Base-by-base conservation (phyloP, 2,797 vertebrate species). In the Onychomys leucogaster region DNA sequence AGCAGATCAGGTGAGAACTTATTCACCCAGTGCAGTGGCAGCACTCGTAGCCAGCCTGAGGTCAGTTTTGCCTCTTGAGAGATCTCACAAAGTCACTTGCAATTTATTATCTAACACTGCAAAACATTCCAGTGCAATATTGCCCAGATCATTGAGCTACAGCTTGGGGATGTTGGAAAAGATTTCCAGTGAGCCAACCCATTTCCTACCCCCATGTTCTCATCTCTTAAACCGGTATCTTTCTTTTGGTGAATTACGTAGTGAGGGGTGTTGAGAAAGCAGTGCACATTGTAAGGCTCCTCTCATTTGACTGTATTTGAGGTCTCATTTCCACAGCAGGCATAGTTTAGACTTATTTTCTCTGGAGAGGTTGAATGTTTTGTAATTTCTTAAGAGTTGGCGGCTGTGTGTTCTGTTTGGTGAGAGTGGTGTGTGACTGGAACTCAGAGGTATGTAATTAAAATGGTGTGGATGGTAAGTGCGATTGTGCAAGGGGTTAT, bases 1-100 rank as follows among this genome's bases (percentile, higher is more conserved):
- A 87, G 91, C 96, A 94, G 94, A 97, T 98, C 96, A 75, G 75
- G 95, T 97, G 97, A 98, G 96, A 97, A 91, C 95, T 97, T 59
- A 34, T 37, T 98, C 92, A 95, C 57, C 94, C 63, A 25, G 86
- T 92, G 89, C 84, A 55, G 73, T 95, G 92, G 95, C 96, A 87
- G 92, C 93, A 81, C 90, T 65, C 52, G 67, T 43, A 95, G 94
- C 88, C 27, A 75, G 97, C 97, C 97, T 92, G 95, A 67, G 97
- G 96, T 98, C 96, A 98, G 94, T 96, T 90, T 95, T 69, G 82
- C 57, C 83, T 97, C 96, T 92, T 46, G 80, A 98, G 98, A 96
- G 94, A 98, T 98, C 86, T 77, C 41, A 67, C 90, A 49, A 55
- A 97, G 93, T 98, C 92, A 19, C 75, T 97, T 97, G 90, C 97